Percentiles rank a stretch among this genome's conserved stretches.
These are phyloP conservation scores for Fragum whitleyi DNA, from an alignment of 2,888 invertebrate species.

Conservation along the genomic window DNA sequence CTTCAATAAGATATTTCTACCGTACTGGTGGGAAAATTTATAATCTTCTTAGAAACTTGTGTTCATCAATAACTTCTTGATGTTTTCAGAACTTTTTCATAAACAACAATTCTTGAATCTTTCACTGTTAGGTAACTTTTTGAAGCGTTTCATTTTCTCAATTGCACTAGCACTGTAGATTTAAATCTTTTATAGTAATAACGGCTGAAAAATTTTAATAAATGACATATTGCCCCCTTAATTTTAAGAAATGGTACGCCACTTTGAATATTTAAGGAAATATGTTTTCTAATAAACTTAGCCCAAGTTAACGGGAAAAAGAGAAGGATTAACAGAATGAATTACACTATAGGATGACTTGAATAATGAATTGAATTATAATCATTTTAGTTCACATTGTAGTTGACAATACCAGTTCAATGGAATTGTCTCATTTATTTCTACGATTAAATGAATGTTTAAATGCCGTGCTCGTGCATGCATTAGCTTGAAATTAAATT, in stretches of 20 bases:
- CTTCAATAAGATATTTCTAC: conserved; percentile 1
- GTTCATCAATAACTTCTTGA: neutral
- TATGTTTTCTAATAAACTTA: too few relatives aligned
- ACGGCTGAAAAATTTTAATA: too few relatives aligned
- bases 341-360: neutral
- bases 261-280: too few relatives aligned
- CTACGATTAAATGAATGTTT: neutral
- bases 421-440: neutral
- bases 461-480: neutral
- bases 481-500: neutral
- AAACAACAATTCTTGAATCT: too few relatives aligned
- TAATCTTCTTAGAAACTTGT: conserved; percentile 1
- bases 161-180: too few relatives aligned
- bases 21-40: neutral
- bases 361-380: conserved; percentile 4
- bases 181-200: too few relatives aligned
- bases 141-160: too few relatives aligned
- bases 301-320: too few relatives aligned
- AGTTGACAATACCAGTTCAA: neutral
- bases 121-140: too few relatives aligned
- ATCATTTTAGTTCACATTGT: neutral
- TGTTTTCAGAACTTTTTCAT: neutral
- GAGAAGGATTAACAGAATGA: neutral
- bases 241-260: too few relatives aligned
- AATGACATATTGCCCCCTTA: too few relatives aligned